A percentile compares a stretch with the other conserved stretches of the same genome.
phyloP scores from a whole-genome alignment of 1,140 invertebrate genomes.

The Aphidius ervi region DNA sequence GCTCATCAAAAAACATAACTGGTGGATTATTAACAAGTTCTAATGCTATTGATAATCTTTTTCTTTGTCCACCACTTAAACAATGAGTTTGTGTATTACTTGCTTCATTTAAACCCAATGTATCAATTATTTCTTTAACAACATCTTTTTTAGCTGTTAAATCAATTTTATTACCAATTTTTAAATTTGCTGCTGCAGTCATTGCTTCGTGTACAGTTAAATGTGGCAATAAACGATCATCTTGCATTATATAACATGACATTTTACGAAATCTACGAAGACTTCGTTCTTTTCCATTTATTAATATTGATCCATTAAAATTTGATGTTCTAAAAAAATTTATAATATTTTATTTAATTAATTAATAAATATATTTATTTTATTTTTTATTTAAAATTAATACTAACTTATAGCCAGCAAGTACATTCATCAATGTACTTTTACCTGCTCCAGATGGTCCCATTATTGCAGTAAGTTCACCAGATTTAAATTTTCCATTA shows the following conservation, averaged over 20 bases:
- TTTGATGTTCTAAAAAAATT: slow-evolving; percentile 63
- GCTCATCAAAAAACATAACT: slow-evolving; percentile 96
- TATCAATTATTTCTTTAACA: slow-evolving; percentile 78
- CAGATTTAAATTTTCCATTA: slow-evolving; percentile 74
- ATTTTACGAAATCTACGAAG: slow-evolving; percentile 83
- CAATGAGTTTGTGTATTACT: slow-evolving; percentile 73
- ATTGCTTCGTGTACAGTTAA: slow-evolving; percentile 86
- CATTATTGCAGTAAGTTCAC: slow-evolving; percentile 88
- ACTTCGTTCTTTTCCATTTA: slow-evolving; percentile 83
- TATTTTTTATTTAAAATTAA: slow-evolving; percentile 3
- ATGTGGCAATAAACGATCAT: slow-evolving; percentile 84
- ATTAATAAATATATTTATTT: background rate
- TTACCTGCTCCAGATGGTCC: slow-evolving; percentile 92
- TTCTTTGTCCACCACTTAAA: slow-evolving; percentile 89
- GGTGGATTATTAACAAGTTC: slow-evolving; percentile 88
- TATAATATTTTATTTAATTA: background rate
- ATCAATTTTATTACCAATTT: slow-evolving; percentile 78
- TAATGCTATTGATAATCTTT: slow-evolving; percentile 84
- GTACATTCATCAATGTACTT: slow-evolving; percentile 85
- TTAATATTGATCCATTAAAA: slow-evolving; percentile 70
- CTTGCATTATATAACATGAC: slow-evolving; percentile 96
- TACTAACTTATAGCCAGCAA: slow-evolving; percentile 85
- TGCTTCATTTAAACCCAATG: slow-evolving; percentile 68
- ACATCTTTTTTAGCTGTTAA: slow-evolving; percentile 72
- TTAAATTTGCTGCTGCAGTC: slow-evolving; percentile 87